Conservation (phyloP, 2,113 vertebrate genomes). For the Alosa alosa region DNA sequence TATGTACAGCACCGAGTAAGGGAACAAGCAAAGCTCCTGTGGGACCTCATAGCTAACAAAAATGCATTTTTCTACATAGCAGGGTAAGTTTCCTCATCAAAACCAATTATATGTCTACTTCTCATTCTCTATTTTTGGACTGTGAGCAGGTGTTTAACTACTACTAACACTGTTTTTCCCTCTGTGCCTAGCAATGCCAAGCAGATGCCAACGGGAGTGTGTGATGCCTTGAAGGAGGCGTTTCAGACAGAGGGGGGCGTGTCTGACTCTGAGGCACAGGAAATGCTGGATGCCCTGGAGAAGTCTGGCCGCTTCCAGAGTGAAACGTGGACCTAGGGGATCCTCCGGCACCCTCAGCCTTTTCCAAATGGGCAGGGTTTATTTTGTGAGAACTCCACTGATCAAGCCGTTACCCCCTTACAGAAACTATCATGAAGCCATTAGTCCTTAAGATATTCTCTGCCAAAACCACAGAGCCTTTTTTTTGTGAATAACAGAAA, state of each 20-base stretch:
- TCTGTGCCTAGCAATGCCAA: slow-evolving; percentile 79
- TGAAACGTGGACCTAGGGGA: slow-evolving; percentile 88
- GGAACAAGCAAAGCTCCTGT: slow-evolving; percentile 74
- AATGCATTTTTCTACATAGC: slow-evolving; percentile 83
- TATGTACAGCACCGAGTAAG: slow-evolving; percentile 88
- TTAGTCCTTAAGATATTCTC: neutral
- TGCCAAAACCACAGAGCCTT: neutral
- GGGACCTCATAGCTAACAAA: slow-evolving; percentile 77
- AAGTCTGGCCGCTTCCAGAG: slow-evolving; percentile 78
- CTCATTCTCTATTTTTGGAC: neutral
- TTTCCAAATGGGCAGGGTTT: neutral
- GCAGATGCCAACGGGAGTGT: slow-evolving; percentile 81
- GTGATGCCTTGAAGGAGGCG: slow-evolving; percentile 70
- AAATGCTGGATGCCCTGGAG: slow-evolving; percentile 79
- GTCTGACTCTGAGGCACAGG: slow-evolving; percentile 65
- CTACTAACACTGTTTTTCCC: neutral
- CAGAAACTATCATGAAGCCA: neutral
- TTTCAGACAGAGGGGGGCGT: slow-evolving; percentile 78
- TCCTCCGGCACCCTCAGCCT: neutral
- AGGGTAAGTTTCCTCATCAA: slow-evolving; percentile 75
- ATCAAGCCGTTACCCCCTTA: neutral
- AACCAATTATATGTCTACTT: neutral
- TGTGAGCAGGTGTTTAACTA: neutral
- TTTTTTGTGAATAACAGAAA: neutral
- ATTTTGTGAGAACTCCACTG: neutral